Percentiles rank a stretch among this genome's conserved stretches.
phyloP scores from a whole-genome alignment of 2,888 invertebrate species.

The Eretmocerus hayati region DNA sequence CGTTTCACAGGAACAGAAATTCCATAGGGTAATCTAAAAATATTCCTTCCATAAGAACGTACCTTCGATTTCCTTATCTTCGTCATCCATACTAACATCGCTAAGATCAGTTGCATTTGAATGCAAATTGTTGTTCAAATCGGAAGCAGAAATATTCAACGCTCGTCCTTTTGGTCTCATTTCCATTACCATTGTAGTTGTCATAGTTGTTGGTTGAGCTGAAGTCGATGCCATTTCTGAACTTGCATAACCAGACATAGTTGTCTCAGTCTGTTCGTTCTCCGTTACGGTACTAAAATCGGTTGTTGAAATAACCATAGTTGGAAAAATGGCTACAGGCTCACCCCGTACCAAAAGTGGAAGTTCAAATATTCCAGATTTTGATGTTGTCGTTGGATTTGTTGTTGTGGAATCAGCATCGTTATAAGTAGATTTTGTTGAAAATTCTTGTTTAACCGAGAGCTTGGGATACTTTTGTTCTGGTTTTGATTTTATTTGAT shows the following conservation, averaged over 20 bases:
- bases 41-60: too few relatives aligned
- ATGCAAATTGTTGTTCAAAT: constrained; percentile 40
- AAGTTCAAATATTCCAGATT: background rate
- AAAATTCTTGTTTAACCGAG: background rate
- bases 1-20: too few relatives aligned
- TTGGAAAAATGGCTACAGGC: constrained; percentile 1
- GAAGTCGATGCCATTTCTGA: constrained; percentile 1
- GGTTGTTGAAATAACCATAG: background rate
- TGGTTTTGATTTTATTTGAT: too few relatives aligned
- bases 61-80: constrained; percentile 47
- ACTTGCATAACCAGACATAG: constrained; percentile 13
- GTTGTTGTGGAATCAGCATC: background rate
- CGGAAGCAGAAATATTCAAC: constrained; percentile 38
- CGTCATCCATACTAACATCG: constrained; percentile 70
- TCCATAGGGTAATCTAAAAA: too few relatives aligned
- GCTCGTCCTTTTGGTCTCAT: constrained; percentile 37
- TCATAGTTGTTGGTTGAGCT: constrained; percentile 4
- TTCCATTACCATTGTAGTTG: constrained; percentile 20
- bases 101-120: constrained; percentile 59
- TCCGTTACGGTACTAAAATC: constrained; percentile 7
- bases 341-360: constrained; percentile 12
- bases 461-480: too few relatives aligned
- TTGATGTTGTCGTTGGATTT: background rate
- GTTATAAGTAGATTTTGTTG: constrained; percentile 1
- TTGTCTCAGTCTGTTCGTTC: constrained; percentile 7